Evolutionary conservation across 2,797 vertebrate genomes (phyloP).

Genomic region (Pseudomugil gertrudae): DNA sequence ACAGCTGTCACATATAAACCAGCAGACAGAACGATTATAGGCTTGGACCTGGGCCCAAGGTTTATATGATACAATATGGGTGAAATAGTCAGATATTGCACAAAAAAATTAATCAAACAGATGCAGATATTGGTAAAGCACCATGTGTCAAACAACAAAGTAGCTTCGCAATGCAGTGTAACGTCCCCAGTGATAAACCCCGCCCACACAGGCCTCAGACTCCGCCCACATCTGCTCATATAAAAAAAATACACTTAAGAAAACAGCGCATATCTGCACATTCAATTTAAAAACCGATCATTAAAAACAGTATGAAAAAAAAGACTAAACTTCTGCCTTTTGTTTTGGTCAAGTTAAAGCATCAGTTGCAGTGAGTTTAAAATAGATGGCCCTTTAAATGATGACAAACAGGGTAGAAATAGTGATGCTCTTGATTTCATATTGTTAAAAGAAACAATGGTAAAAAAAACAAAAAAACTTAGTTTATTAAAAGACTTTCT

Average conservation of each 20-base stretch:
- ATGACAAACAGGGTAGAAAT: slow-evolving; percentile 30
- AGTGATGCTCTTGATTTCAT: slow-evolving; percentile 47
- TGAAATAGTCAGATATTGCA: slow-evolving; percentile 80
- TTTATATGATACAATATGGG: slow-evolving; percentile 54
- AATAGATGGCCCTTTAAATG: slow-evolving; percentile 31
- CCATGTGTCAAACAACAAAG: slow-evolving; percentile 53
- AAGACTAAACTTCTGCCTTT: slow-evolving; percentile 28
- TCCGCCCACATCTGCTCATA: slow-evolving; percentile 54
- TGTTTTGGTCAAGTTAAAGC: slow-evolving; percentile 66
- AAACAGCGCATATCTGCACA: slow-evolving; percentile 63
- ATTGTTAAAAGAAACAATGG: slow-evolving; percentile 17
- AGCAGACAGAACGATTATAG: slow-evolving; percentile 61
- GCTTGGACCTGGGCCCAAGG: slow-evolving; percentile 46
- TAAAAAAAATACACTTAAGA: slow-evolving; percentile 63
- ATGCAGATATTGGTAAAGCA: slow-evolving; percentile 67
- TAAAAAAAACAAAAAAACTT: slow-evolving; percentile 45
- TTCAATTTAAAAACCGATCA: slow-evolving; percentile 67
- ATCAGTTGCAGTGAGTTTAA: slow-evolving; percentile 45
- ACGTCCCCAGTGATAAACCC: slow-evolving; percentile 50
- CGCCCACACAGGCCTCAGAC: slow-evolving; percentile 27
- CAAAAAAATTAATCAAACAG: slow-evolving; percentile 64
- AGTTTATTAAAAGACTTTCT: slow-evolving; percentile 48
- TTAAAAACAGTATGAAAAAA: slow-evolving; percentile 59
- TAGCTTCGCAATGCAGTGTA: slow-evolving; percentile 62
- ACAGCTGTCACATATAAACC: slow-evolving; percentile 71